Conservation (phyloP, 2,888 invertebrate species). For the Mactromeris polynyma region DNA sequence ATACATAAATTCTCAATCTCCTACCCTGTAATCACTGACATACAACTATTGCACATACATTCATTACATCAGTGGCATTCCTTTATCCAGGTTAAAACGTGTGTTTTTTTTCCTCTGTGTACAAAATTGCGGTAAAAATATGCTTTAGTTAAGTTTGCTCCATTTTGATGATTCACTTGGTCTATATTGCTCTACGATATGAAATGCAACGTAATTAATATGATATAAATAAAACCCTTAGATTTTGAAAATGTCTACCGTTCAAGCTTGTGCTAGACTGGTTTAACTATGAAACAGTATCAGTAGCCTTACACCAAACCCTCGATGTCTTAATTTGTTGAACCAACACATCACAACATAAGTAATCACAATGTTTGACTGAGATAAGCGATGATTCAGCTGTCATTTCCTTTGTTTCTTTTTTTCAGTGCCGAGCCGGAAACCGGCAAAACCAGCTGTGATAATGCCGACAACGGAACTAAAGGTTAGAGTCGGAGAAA, state of each 20-base stretch:
- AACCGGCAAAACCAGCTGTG: conserved; percentile 67
- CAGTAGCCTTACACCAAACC: too few relatives aligned
- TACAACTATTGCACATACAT: conserved; percentile 6
- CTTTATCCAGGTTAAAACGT: neutral
- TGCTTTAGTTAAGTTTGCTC: neutral
- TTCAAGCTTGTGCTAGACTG: too few relatives aligned
- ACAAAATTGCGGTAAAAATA: neutral
- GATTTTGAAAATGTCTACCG: too few relatives aligned
- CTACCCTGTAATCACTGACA: conserved; percentile 39
- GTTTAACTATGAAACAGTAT: too few relatives aligned
- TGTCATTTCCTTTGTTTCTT: conserved; percentile 21
- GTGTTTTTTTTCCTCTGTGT: neutral
- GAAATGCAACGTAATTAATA: too few relatives aligned
- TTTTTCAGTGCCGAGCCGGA: conserved; percentile 68
- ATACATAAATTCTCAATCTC: conserved; percentile 24
- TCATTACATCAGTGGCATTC: neutral
- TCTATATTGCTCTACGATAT: too few relatives aligned
- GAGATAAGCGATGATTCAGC: neutral
- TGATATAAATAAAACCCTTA: too few relatives aligned
- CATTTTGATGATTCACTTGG: neutral
- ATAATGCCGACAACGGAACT: conserved; percentile 67
- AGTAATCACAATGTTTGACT: too few relatives aligned
- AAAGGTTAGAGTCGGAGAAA: conserved; percentile 88
- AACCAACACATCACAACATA: too few relatives aligned
- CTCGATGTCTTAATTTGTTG: too few relatives aligned